These are phyloP conservation scores for Delphinus delphis DNA, from an alignment of 2,113 vertebrate genomes.

Conservation along the genomic window DNA sequence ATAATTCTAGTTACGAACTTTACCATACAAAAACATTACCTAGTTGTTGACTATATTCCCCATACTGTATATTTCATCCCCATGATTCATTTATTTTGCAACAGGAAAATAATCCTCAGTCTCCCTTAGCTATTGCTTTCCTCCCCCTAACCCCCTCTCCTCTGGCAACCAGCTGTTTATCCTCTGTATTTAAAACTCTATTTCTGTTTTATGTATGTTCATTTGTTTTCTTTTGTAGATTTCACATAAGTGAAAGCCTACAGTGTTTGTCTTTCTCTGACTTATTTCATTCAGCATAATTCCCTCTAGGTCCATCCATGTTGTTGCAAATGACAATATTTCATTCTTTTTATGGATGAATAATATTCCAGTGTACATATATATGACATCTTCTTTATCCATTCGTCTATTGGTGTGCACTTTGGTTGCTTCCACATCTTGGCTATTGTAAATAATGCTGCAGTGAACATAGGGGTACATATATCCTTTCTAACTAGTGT, in stretches of 20 bases:
- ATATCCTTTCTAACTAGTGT: not conserved
- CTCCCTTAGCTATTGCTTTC: not conserved
- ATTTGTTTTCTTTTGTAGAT: not conserved
- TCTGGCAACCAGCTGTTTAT: not conserved
- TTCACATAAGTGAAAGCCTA: not conserved
- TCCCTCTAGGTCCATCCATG: not conserved
- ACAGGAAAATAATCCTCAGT: not conserved
- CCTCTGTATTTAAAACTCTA: not conserved
- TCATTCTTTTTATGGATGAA: not conserved
- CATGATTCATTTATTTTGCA: not conserved
- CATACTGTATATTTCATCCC: not conserved
- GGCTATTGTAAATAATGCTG: not conserved
- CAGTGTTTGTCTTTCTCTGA: not conserved
- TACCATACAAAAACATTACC: not conserved
- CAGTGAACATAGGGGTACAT: not conserved
- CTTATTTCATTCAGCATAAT: not conserved
- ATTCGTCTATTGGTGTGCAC: fast-evolving
- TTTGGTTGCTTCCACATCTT: not conserved
- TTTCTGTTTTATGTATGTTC: not conserved
- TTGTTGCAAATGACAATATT: not conserved
- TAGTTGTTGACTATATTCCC: not conserved
- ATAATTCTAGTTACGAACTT: not conserved
- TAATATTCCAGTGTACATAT: not conserved
- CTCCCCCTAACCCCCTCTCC: not conserved
- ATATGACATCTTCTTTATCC: not conserved